phyloP scores from a whole-genome alignment of 2,797 vertebrate species.

The Gallinago nigripennis region DNA sequence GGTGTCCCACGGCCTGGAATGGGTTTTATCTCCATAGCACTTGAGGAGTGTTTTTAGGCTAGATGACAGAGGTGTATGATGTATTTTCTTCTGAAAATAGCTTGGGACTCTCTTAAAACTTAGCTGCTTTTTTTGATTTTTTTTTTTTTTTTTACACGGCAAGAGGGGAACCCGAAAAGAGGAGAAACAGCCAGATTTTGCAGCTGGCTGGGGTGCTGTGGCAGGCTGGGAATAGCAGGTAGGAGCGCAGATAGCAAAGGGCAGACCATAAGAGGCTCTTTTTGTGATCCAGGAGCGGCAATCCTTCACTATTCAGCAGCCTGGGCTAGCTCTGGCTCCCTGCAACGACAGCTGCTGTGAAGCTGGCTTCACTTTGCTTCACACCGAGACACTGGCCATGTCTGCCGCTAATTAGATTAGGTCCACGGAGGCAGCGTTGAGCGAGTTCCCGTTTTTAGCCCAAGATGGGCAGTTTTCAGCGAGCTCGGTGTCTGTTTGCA shows the following conservation, averaged over 20 bases:
- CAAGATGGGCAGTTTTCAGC: fast-evolving
- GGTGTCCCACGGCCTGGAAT: not conserved
- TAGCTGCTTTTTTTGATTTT: no score
- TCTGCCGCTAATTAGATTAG: conserved; percentile 7
- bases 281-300: not conserved
- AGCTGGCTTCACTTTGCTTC: not conserved
- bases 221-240: not conserved
- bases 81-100: not conserved
- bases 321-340: not conserved
- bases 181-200: not conserved
- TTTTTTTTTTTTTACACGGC: not conserved
- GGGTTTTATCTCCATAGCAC: not conserved
- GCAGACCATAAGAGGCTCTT: not conserved
- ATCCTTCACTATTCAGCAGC: not conserved
- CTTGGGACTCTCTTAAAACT: not conserved
- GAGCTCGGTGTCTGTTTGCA: not conserved
- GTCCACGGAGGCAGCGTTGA: not conserved
- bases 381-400: fast-evolving
- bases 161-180: not conserved
- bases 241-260: not conserved
- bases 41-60: not conserved
- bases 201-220: not conserved
- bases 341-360: not conserved
- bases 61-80: not conserved
- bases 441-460: not conserved